Conservation (phyloP, 2,888 invertebrate genomes). For the Troides oblongomaculatus region DNA sequence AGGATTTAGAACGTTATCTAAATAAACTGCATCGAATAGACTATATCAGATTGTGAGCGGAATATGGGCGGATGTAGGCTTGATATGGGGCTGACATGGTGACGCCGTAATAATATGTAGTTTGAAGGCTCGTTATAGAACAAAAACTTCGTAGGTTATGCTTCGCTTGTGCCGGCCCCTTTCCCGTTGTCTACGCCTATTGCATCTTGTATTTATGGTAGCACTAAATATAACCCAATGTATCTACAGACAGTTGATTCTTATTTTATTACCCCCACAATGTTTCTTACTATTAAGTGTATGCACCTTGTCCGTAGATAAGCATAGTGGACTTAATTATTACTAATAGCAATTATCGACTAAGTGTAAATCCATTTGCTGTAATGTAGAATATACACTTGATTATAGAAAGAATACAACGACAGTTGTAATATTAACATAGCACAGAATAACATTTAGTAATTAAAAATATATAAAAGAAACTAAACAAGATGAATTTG, state of each 20-base stretch:
- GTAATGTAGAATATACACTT: neutral
- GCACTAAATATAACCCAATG: conserved; percentile 1
- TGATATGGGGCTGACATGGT: conserved; percentile 74
- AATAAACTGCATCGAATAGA: conserved; percentile 44
- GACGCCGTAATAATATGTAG: conserved; percentile 73
- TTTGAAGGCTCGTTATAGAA: conserved; percentile 70
- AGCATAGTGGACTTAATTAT: conserved; percentile 5
- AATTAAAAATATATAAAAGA: neutral
- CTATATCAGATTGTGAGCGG: conserved; percentile 62
- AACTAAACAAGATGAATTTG: neutral
- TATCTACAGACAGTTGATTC: conserved; percentile 5
- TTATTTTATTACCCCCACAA: conserved; percentile 3
- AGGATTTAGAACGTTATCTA: conserved; percentile 52
- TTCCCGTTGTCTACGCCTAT: conserved; percentile 59
- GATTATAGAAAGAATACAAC: neutral
- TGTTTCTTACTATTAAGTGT: conserved; percentile 3
- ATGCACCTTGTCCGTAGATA: neutral
- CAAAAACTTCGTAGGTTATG: conserved; percentile 72
- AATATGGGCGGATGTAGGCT: conserved; percentile 69
- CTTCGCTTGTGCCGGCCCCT: conserved; percentile 63
- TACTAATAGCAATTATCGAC: neutral
- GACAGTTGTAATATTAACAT: neutral
- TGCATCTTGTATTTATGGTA: conserved; percentile 33
- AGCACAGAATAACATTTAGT: neutral
- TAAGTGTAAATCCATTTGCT: conserved; percentile 3